Percentiles rank a stretch among this genome's conserved stretches.
phyloP scores from a whole-genome alignment of 2,797 vertebrate species.

The Silurus lanzhouensis region DNA sequence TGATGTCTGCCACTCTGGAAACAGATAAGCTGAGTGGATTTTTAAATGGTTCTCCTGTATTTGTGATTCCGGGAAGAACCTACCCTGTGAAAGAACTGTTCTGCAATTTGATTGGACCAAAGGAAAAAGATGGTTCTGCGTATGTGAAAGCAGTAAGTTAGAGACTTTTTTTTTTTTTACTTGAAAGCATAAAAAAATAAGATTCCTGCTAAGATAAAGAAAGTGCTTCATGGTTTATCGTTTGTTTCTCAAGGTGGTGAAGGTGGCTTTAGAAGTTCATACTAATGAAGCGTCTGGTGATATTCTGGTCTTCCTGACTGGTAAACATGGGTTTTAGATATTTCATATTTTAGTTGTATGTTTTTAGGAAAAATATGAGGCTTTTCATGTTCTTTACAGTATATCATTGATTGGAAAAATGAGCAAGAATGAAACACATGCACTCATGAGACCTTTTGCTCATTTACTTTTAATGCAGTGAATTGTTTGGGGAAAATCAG shows the following conservation, averaged over 20 bases:
- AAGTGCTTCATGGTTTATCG: not conserved
- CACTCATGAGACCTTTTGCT: too few relatives aligned
- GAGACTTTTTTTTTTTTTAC: not conserved
- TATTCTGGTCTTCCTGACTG: constrained; percentile 95
- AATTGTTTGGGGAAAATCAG: too few relatives aligned
- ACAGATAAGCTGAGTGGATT: constrained; percentile 88
- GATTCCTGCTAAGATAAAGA: not conserved
- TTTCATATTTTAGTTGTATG: not conserved
- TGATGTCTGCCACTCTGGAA: constrained; percentile 98
- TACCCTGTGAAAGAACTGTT: constrained; percentile 89
- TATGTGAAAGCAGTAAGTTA: constrained; percentile 89
- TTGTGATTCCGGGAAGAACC: constrained; percentile 88
- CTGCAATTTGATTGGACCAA: constrained; percentile 87
- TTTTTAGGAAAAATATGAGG: too few relatives aligned
- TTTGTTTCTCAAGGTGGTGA: constrained; percentile 79
- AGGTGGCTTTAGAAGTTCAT: constrained; percentile 87
- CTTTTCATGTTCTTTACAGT: too few relatives aligned
- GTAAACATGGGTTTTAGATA: constrained; percentile 62
- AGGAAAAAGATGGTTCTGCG: constrained; percentile 83
- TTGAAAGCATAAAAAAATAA: not conserved
- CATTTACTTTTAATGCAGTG: too few relatives aligned
- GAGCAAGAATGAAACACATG: too few relatives aligned
- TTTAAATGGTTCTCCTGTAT: constrained; percentile 85
- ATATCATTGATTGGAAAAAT: too few relatives aligned
- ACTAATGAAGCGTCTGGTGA: constrained; percentile 87